These are phyloP conservation scores for Acanthisitta chloris DNA, from an alignment of 2,113 vertebrate genomes.

Conservation along the genomic window DNA sequence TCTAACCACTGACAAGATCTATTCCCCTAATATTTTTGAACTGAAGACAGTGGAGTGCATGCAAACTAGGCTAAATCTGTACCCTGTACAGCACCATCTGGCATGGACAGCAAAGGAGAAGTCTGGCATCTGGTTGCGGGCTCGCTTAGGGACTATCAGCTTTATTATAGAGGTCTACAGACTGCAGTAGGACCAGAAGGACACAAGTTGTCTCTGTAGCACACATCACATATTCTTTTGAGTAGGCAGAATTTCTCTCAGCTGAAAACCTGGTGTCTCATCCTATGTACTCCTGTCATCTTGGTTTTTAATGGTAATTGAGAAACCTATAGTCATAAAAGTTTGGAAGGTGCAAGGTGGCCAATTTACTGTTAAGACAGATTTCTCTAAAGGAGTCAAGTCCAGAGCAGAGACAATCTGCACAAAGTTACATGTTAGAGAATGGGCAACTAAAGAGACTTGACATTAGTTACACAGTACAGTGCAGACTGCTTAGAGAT, in stretches of 20 bases:
- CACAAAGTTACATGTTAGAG: background rate
- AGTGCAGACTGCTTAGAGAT: background rate
- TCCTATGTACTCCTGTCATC: background rate
- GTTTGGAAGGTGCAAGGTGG: background rate
- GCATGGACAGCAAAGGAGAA: background rate
- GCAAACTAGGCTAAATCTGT: background rate
- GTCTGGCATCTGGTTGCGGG: background rate
- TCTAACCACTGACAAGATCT: background rate
- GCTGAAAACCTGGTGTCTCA: background rate
- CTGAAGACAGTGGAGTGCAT: background rate
- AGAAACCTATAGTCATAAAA: background rate
- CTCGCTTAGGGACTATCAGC: background rate
- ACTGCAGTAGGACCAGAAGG: background rate
- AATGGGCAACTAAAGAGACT: background rate
- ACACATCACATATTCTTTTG: background rate
- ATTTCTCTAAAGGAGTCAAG: background rate
- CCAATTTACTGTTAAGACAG: background rate
- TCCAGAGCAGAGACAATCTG: background rate
- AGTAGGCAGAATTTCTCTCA: background rate
- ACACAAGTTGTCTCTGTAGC: background rate
- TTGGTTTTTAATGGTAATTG: background rate
- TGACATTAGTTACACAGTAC: background rate
- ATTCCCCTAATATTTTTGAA: background rate
- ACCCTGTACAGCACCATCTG: background rate
- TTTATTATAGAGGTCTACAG: background rate